Conservation (phyloP, 2,888 invertebrate species). For the Caenorhabditis angaria region DNA sequence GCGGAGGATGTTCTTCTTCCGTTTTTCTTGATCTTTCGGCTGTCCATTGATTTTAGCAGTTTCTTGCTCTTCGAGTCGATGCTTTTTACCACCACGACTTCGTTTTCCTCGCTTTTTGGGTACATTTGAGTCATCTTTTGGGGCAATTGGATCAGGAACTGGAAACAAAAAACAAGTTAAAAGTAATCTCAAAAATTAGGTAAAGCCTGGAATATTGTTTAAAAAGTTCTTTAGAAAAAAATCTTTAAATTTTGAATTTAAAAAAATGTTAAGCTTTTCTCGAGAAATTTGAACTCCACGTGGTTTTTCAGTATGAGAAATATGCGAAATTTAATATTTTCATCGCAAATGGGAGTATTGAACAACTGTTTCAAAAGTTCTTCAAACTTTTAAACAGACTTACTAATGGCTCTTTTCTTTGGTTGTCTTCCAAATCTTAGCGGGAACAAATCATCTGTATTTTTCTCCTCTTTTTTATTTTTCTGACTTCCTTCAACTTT, state of each 20-base stretch:
- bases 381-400: no score
- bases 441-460: not conserved
- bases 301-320: no score
- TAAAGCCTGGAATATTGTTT: no score
- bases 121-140: not conserved
- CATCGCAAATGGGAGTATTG: not conserved
- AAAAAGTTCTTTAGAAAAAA: no score
- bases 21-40: not conserved
- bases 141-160: conserved; percentile 6
- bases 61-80: not conserved
- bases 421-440: not conserved
- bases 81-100: not conserved
- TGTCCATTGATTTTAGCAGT: no score
- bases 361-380: no score
- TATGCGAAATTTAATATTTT: no score
- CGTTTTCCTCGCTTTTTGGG: not conserved
- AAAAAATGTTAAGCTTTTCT: no score
- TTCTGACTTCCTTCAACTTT: not conserved
- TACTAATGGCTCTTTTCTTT: not conserved
- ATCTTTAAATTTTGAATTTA: no score
- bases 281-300: no score
- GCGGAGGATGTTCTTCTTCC: conserved; percentile 6
- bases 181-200: not conserved
- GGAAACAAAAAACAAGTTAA: not conserved
- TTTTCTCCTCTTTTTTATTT: not conserved